phyloP scores from a whole-genome alignment of 2,888 invertebrate species.

The Idaea dimidiata region DNA sequence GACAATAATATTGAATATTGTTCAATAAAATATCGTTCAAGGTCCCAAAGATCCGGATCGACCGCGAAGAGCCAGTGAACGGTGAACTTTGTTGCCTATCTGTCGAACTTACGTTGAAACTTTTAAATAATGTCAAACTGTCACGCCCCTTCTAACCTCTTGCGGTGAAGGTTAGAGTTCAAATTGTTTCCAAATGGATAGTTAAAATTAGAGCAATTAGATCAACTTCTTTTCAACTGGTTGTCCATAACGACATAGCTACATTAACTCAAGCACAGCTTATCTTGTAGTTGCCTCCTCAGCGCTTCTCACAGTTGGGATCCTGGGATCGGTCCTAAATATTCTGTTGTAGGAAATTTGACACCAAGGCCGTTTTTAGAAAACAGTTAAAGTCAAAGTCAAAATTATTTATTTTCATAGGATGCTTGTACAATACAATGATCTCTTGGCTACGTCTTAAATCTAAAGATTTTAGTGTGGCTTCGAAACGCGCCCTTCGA shows the following conservation, averaged over 20 bases:
- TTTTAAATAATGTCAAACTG: constrained; percentile 66
- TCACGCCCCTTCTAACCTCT: constrained; percentile 47
- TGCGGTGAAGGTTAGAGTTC: constrained; percentile 41
- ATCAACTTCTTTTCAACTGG: not conserved
- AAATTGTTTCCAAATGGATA: constrained; percentile 29
- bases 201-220: constrained; percentile 18
- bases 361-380: no score
- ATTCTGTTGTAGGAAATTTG: no score
- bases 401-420: no score
- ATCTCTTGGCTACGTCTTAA: no score
- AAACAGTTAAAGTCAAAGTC: no score
- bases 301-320: no score
- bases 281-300: no score
- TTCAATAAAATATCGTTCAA: constrained; percentile 62
- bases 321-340: no score
- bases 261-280: not conserved
- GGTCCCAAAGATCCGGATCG: constrained; percentile 68
- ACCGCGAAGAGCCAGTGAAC: constrained; percentile 67
- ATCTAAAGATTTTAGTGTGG: no score
- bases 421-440: no score
- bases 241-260: not conserved
- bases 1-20: constrained; percentile 26
- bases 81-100: constrained; percentile 64
- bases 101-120: constrained; percentile 20
- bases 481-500: no score